Evolutionary conservation across 2,113 vertebrate species (phyloP).

Genomic region (Callionymus lyra): DNA sequence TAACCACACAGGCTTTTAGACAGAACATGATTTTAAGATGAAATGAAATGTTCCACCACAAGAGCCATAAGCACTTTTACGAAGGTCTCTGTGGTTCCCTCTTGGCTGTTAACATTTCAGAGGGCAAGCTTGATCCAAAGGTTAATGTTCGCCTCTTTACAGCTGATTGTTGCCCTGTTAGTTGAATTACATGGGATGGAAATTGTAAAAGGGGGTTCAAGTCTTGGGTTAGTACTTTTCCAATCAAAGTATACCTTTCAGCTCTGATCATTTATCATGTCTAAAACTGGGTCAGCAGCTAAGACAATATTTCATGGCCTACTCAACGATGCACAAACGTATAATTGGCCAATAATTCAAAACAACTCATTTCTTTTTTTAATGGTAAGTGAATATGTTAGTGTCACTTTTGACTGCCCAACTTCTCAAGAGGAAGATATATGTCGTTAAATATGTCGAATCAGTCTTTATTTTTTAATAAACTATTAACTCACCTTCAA

Average conservation of each 20-base stretch:
- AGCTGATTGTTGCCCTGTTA: constrained; percentile 40
- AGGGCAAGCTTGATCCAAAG: constrained; percentile 48
- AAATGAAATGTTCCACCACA: background rate
- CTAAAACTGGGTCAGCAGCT: constrained; percentile 44
- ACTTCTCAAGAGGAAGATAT: no score
- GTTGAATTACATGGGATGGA: constrained; percentile 63
- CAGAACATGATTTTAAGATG: constrained; percentile 2
- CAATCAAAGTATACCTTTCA: constrained; percentile 41
- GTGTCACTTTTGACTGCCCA: no score
- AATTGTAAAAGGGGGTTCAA: constrained; percentile 46
- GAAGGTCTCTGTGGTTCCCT: constrained; percentile 12
- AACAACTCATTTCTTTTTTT: no score
- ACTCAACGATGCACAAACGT: constrained; percentile 42
- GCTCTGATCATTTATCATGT: constrained; percentile 45
- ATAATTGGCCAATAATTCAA: no score
- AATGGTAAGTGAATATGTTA: no score
- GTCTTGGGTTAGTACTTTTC: constrained; percentile 36
- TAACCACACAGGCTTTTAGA: constrained; percentile 30
- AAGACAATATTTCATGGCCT: constrained; percentile 52
- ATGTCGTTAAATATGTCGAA: no score
- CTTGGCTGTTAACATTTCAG: constrained; percentile 46
- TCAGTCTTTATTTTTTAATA: no score
- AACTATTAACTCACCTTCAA: no score
- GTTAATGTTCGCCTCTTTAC: constrained; percentile 56
- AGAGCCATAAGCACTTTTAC: background rate